Conservation (phyloP, 2,113 vertebrate species). For the Cryptomyrus ogoouensis region DNA sequence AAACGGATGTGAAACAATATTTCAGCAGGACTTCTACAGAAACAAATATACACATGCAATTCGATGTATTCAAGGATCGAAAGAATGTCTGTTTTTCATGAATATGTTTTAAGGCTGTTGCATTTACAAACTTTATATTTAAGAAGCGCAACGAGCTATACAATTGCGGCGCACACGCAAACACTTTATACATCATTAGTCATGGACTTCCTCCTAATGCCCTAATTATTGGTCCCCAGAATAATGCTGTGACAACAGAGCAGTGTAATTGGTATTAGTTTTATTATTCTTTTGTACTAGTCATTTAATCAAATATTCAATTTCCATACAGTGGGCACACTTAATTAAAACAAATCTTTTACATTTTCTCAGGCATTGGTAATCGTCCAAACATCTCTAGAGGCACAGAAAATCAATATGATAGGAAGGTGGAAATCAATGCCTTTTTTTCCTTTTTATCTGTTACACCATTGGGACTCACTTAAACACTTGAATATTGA, state of each 20-base stretch:
- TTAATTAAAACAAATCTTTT: conserved; percentile 73
- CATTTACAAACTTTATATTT: background rate
- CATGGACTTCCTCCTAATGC: background rate
- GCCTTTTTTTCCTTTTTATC: conserved; percentile 52
- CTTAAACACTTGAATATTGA: conserved; percentile 56
- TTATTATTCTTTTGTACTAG: conserved; percentile 55
- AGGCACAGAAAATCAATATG: conserved; percentile 60
- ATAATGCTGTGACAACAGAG: background rate
- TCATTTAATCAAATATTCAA: conserved; percentile 63
- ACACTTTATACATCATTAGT: background rate
- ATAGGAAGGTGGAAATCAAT: conserved; percentile 64
- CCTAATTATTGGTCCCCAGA: background rate
- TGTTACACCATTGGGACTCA: conserved; percentile 59
- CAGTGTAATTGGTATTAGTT: conserved; percentile 50
- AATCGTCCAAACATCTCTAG: conserved; percentile 56
- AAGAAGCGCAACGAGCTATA: background rate
- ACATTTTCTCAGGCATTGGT: conserved; percentile 63
- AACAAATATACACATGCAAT: background rate
- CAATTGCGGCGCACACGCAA: too few species aligned
- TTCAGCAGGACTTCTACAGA: background rate
- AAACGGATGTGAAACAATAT: conserved; percentile 9
- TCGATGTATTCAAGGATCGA: background rate
- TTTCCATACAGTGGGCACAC: conserved; percentile 65
- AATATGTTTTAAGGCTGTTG: background rate
- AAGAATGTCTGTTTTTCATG: background rate